These are phyloP conservation scores for Callaeas wilsoni DNA, from an alignment of 2,113 vertebrate species.

Conservation along the genomic window DNA sequence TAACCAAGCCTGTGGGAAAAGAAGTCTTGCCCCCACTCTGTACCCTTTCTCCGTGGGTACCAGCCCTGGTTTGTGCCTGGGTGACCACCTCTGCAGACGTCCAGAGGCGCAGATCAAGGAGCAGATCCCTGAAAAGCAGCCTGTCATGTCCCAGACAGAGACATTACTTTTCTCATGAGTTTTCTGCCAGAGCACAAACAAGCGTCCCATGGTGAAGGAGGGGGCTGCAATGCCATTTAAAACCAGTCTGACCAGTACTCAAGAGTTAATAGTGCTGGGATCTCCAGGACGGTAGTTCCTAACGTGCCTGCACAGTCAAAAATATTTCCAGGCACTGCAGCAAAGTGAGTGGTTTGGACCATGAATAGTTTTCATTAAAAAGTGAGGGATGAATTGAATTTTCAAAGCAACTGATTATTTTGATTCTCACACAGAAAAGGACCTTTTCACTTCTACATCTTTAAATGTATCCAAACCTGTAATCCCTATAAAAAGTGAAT, in stretches of 20 bases:
- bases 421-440: neutral
- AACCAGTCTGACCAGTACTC: neutral
- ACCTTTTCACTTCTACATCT: neutral
- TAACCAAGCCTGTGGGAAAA: neutral
- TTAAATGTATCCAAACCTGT: neutral
- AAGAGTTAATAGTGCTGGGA: neutral
- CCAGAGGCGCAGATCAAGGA: neutral
- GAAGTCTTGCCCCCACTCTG: neutral
- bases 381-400: neutral
- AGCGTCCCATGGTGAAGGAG: neutral
- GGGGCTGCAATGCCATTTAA: neutral
- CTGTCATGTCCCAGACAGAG: neutral
- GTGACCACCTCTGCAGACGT: neutral
- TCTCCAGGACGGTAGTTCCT: neutral
- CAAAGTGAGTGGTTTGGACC: neutral
- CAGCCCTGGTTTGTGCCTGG: neutral
- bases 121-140: neutral
- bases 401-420: neutral
- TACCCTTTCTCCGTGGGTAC: rapidly evolving
- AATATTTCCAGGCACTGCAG: neutral
- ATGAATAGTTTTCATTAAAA: neutral
- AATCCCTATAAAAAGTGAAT: neutral
- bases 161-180: neutral
- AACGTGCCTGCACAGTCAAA: neutral
- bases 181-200: neutral